Percentiles rank a stretch among this genome's conserved stretches.
These are phyloP conservation scores for Spisula subtruncata DNA, from an alignment of 2,888 invertebrate genomes.

Conservation along the genomic window DNA sequence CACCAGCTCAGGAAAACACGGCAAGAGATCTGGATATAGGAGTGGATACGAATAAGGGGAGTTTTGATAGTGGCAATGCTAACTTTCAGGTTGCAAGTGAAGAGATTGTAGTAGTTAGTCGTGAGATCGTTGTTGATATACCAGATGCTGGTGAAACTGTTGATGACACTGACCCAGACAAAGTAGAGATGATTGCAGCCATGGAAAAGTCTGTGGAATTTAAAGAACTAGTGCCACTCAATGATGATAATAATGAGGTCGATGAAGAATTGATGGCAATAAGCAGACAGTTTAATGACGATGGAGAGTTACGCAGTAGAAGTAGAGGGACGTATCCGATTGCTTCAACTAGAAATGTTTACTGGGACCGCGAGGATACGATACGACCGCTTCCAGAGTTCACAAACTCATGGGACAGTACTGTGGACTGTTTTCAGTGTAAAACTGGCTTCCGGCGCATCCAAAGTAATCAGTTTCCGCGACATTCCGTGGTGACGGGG, in stretches of 20 bases:
- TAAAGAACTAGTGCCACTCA: neutral
- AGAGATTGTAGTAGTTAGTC: neutral
- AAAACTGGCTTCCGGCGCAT: neutral
- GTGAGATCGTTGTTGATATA: constrained; percentile 6
- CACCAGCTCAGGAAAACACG: constrained; percentile 59
- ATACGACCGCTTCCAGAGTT: constrained; percentile 57
- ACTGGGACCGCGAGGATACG: constrained; percentile 45
- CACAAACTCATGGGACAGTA: constrained; percentile 62
- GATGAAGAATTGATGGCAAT: constrained; percentile 37
- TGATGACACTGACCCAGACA: constrained; percentile 22
- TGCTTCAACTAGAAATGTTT: constrained; percentile 20
- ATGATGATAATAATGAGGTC: constrained; percentile 12
- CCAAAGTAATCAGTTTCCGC: constrained; percentile 21
- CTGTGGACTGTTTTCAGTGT: constrained; percentile 17
- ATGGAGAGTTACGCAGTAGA: neutral
- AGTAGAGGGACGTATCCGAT: constrained; percentile 15
- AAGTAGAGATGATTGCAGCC: neutral
- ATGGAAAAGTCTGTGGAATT: constrained; percentile 43
- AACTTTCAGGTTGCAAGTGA: neutral
- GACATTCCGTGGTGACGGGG: neutral
- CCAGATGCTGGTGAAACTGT: neutral
- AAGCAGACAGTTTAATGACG: neutral
- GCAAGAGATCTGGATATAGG: constrained; percentile 20
- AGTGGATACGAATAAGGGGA: neutral
- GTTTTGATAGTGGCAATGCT: neutral